Evolutionary conservation across 2,797 vertebrate species (phyloP).

Genomic region (Tragelaphus eurycerus): DNA sequence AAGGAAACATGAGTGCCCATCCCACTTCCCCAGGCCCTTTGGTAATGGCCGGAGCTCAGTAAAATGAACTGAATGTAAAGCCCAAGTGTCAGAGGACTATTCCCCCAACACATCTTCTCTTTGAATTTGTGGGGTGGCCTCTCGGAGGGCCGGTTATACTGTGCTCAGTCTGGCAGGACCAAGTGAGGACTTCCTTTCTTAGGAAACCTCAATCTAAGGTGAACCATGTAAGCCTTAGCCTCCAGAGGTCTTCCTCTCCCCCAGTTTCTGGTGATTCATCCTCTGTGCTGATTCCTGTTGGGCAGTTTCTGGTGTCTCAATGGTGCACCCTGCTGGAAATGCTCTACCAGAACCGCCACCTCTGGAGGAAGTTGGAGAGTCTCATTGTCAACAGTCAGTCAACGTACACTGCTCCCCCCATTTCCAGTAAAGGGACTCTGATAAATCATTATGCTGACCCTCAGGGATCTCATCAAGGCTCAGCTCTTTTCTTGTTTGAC

Average conservation of each 20-base stretch:
- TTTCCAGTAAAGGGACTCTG: background rate
- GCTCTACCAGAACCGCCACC: background rate
- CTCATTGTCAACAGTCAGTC: too few relatives aligned
- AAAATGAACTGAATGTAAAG: background rate
- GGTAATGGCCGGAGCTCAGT: background rate
- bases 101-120: background rate
- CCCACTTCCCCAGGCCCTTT: background rate
- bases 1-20: background rate
- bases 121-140: background rate
- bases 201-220: background rate
- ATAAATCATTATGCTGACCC: background rate
- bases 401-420: background rate
- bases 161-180: background rate
- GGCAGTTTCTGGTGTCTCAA: conserved; percentile 26
- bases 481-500: background rate
- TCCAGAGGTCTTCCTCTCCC: background rate
- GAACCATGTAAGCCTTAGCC: background rate
- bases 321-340: conserved; percentile 63
- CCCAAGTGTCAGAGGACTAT: background rate
- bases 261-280: background rate
- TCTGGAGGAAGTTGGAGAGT: background rate
- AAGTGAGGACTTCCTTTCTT: background rate
- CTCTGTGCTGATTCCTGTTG: background rate
- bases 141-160: background rate
- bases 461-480: background rate